These are phyloP conservation scores for Novumbra hubbsi DNA, from an alignment of 2,797 vertebrate genomes.

Conservation along the genomic window DNA sequence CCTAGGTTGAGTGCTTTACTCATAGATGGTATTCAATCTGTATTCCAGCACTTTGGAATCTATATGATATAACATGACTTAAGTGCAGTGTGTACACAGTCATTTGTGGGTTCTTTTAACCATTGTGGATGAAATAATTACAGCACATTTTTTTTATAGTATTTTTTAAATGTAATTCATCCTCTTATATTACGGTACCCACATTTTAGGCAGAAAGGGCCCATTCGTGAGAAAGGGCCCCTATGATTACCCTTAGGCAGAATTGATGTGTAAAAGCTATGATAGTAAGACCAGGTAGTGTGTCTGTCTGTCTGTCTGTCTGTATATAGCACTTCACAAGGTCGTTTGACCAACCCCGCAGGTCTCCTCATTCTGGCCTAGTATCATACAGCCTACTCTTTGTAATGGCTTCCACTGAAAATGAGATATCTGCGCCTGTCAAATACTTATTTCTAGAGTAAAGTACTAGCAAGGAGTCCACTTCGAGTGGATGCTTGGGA, in stretches of 20 bases:
- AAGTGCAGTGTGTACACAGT: too few relatives aligned
- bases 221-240: not conserved
- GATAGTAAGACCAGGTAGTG: not conserved
- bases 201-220: not conserved
- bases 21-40: too few relatives aligned
- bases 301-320: not conserved
- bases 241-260: not conserved
- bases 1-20: too few relatives aligned
- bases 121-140: too few relatives aligned
- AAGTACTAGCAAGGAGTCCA: slow-evolving; percentile 52
- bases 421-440: slow-evolving; percentile 56
- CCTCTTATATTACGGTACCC: too few relatives aligned
- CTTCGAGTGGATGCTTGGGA: slow-evolving; percentile 44
- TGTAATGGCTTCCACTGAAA: slow-evolving; percentile 60
- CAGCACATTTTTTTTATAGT: too few relatives aligned
- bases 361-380: too few relatives aligned
- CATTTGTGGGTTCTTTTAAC: too few relatives aligned
- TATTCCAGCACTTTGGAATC: too few relatives aligned
- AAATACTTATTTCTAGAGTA: slow-evolving; percentile 53
- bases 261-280: not conserved
- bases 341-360: not conserved
- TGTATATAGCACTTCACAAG: not conserved
- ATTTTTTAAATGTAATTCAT: too few relatives aligned
- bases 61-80: too few relatives aligned
- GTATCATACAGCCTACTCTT: slow-evolving; percentile 16